phyloP scores from a whole-genome alignment of 2,888 invertebrate species.

The Bellardia bayeri region DNA sequence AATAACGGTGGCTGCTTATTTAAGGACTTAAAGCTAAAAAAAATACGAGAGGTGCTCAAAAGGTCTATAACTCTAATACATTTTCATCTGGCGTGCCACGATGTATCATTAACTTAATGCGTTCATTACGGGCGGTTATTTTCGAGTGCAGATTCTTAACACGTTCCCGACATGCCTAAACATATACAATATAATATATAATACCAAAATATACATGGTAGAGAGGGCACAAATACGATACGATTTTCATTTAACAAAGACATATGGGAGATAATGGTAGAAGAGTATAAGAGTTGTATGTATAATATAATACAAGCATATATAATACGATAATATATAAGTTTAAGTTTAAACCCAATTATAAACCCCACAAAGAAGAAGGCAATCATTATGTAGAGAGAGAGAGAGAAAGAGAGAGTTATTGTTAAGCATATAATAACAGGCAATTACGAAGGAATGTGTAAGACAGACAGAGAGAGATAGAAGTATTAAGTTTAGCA shows the following conservation, averaged over 20 bases:
- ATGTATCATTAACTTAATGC: constrained; percentile 94
- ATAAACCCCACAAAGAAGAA: constrained; percentile 74
- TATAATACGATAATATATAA: constrained; percentile 69
- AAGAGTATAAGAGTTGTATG: constrained; percentile 48
- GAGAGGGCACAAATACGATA: constrained; percentile 20
- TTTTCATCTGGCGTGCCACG: constrained; percentile 94
- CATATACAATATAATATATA: constrained; percentile 21
- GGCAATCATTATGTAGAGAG: constrained; percentile 61
- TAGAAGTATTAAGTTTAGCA: constrained; percentile 11
- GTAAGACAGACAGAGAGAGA: constrained; percentile 9
- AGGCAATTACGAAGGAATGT: constrained; percentile 41
- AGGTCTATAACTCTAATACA: constrained; percentile 87
- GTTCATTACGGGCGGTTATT: constrained; percentile 94
- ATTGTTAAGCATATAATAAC: constrained; percentile 15
- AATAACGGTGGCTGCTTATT: constrained; percentile 69
- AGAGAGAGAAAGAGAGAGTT: not conserved
- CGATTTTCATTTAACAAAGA: constrained; percentile 17
- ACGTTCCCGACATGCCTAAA: constrained; percentile 92
- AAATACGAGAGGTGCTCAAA: constrained; percentile 41
- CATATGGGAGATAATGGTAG: constrained; percentile 52
- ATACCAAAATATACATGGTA: constrained; percentile 8
- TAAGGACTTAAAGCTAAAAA: constrained; percentile 58
- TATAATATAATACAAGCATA: constrained; percentile 74
- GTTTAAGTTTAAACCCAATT: not conserved
- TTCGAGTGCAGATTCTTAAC: constrained; percentile 94